phyloP scores from a whole-genome alignment of 2,113 vertebrate genomes.

The Merops nubicus region DNA sequence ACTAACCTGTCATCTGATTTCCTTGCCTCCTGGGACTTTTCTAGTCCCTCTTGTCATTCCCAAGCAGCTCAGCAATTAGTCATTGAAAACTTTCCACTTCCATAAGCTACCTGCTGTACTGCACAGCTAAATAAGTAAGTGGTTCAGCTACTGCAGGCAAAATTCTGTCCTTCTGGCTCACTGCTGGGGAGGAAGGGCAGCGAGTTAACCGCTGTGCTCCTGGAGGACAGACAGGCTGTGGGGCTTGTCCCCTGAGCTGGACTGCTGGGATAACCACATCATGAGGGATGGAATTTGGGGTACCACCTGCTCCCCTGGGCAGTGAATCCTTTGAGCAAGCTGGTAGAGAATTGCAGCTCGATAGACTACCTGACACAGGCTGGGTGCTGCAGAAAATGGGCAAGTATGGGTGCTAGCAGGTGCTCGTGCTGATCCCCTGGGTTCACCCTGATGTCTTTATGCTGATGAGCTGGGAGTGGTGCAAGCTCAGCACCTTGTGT shows the following conservation, averaged over 20 bases:
- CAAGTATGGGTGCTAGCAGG: background rate
- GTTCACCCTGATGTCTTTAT: background rate
- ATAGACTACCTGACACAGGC: rapidly evolving
- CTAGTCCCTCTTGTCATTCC: conserved; percentile 33
- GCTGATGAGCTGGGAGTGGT: background rate
- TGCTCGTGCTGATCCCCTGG: background rate
- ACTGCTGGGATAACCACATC: background rate
- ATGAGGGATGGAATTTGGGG: background rate
- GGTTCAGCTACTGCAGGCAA: conserved; percentile 26
- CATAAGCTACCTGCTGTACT: conserved; percentile 26
- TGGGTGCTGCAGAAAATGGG: background rate
- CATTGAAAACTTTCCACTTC: conserved; percentile 52
- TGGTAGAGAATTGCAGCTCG: background rate
- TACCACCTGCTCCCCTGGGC: background rate
- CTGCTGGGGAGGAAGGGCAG: background rate
- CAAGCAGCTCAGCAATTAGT: conserved; percentile 51
- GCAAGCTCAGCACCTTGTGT: conserved; percentile 54
- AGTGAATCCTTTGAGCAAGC: background rate
- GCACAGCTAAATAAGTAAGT: conserved; percentile 36
- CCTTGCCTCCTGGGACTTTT: background rate
- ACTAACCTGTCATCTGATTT: background rate
- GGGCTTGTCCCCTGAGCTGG: background rate
- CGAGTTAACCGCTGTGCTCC: background rate
- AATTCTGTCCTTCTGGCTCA: background rate
- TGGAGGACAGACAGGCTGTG: background rate